phyloP scores from a whole-genome alignment of 2,888 invertebrate genomes.

The Idaea biselata region DNA sequence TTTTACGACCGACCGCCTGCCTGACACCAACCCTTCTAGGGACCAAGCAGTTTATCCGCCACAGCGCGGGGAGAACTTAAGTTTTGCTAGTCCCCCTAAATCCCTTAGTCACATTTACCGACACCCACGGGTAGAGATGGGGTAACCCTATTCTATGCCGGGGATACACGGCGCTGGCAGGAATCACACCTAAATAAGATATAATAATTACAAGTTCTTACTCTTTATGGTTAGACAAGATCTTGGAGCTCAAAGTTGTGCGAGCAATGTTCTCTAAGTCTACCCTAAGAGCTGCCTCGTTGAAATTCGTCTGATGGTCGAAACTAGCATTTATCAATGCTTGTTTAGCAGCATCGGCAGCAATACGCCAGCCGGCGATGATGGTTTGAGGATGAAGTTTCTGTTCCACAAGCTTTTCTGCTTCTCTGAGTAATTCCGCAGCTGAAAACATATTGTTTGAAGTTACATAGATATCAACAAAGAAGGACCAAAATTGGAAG shows the following conservation, averaged over 20 bases:
- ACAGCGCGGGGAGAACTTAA: no score
- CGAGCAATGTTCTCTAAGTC: conserved; percentile 98
- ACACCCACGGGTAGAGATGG: no score
- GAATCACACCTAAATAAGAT: no score
- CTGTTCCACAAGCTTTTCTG: conserved; percentile 94
- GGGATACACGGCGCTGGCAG: no score
- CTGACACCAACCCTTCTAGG: no score
- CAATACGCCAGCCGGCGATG: conserved; percentile 96
- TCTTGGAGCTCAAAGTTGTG: conserved; percentile 98
- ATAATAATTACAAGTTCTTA: conserved; percentile 59
- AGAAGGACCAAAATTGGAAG: no score
- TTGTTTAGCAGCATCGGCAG: conserved; percentile 90
- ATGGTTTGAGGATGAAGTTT: conserved; percentile 99
- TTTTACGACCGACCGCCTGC: no score
- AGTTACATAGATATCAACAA: no score
- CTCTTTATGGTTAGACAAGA: conserved; percentile 98
- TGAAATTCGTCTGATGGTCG: conserved; percentile 87
- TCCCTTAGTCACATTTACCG: no score
- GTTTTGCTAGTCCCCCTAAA: no score
- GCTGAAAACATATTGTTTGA: conserved; percentile 74
- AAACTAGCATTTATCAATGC: conserved; percentile 89
- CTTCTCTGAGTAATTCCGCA: conserved; percentile 95
- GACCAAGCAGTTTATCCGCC: no score
- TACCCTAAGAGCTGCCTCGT: conserved; percentile 88
- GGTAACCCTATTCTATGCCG: no score